Evolutionary conservation across 1,140 invertebrate species (phyloP).

Genomic region (Heliconius congener): DNA sequence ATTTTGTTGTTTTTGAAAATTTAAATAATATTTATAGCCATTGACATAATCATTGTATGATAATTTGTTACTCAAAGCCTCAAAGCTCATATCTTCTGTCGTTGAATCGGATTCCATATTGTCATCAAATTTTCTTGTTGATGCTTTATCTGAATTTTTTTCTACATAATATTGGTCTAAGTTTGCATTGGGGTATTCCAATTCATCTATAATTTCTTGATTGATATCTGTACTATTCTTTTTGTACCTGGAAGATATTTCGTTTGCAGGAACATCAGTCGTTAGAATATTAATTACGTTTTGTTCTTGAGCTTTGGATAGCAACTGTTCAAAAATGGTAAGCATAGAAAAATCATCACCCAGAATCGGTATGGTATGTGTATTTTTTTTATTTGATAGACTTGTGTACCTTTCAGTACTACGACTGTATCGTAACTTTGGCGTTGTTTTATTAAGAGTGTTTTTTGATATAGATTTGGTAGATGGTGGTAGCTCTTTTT

Average conservation of each 20-base stretch:
- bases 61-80: slow-evolving; percentile 60
- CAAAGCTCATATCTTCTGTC: slow-evolving; percentile 45
- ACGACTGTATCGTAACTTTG: slow-evolving; percentile 17
- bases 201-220: slow-evolving; percentile 29
- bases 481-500: neutral
- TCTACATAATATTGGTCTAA: neutral
- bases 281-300: slow-evolving; percentile 49
- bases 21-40: slow-evolving; percentile 70
- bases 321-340: slow-evolving; percentile 55
- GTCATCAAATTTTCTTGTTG: neutral
- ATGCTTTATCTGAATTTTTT: neutral
- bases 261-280: slow-evolving; percentile 10
- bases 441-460: slow-evolving; percentile 10
- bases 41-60: slow-evolving; percentile 68
- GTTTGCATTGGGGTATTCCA: slow-evolving; percentile 6
- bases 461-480: slow-evolving; percentile 23
- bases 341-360: slow-evolving; percentile 58
- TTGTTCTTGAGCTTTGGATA: slow-evolving; percentile 53
- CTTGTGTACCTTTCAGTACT: neutral
- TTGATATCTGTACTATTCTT: slow-evolving; percentile 22
- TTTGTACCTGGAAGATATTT: neutral
- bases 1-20: slow-evolving; percentile 61
- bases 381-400: slow-evolving; percentile 7
- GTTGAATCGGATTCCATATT: slow-evolving; percentile 16
- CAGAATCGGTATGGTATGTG: slow-evolving; percentile 34